Percentiles rank a stretch among this genome's conserved stretches.
These are phyloP conservation scores for Leptinotarsa rubiginosa DNA, from an alignment of 2,888 invertebrate species.

Conservation along the genomic window DNA sequence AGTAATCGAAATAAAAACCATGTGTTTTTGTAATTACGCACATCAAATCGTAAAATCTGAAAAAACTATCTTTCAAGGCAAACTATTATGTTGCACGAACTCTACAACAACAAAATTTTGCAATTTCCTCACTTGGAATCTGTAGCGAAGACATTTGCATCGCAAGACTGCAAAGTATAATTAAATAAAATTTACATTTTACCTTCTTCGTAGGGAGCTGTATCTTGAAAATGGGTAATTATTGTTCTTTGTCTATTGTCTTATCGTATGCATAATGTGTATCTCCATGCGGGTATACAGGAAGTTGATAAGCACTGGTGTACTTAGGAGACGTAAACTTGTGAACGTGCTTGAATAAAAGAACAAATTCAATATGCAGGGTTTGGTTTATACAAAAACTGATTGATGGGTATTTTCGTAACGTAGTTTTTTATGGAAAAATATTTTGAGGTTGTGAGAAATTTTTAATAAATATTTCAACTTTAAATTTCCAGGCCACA, in stretches of 20 bases:
- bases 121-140: constrained; percentile 1
- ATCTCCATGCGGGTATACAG: not conserved
- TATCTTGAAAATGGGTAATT: not conserved
- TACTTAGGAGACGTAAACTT: not conserved
- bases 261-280: constrained; percentile 9
- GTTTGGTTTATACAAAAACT: not conserved
- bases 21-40: not conserved
- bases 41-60: constrained; percentile 7
- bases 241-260: constrained; percentile 6
- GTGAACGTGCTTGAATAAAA: not conserved
- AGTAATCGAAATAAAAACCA: not conserved
- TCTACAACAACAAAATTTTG: constrained; percentile 4
- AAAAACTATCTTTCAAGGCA: constrained; percentile 11
- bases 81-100: constrained; percentile 7
- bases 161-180: not conserved
- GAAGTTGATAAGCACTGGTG: not conserved
- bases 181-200: constrained; percentile 14
- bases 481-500: no score
- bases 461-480: no score
- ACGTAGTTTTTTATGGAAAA: no score
- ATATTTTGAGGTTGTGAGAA: no score
- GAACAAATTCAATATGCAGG: not conserved
- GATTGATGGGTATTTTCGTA: not conserved
- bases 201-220: constrained; percentile 2
- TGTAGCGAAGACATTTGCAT: constrained; percentile 9